Conservation (phyloP, 2,113 vertebrate genomes). For the Crotalus tigris region DNA sequence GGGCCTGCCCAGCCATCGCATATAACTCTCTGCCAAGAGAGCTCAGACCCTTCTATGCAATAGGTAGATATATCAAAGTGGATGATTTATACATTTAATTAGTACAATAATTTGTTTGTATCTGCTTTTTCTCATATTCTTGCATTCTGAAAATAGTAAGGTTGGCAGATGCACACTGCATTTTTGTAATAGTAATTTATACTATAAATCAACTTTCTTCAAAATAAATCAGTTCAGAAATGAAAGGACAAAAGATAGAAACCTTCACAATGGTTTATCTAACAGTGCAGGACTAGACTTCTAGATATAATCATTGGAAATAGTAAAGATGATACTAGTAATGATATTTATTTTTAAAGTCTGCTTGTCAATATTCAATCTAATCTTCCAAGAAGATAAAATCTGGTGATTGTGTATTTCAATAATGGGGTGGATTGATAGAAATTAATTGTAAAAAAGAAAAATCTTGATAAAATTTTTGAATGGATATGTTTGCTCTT, state of each 20-base stretch:
- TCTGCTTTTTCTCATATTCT: not conserved
- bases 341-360: not conserved
- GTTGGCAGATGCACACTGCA: too few relatives aligned
- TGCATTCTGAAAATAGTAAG: not conserved
- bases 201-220: not conserved
- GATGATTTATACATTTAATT: not conserved
- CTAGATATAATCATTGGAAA: not conserved
- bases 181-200: not conserved
- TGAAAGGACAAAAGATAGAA: not conserved
- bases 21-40: not conserved
- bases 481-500: not conserved
- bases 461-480: conserved; percentile 43
- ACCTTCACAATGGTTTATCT: not conserved
- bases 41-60: not conserved
- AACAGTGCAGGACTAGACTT: not conserved
- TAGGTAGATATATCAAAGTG: not conserved
- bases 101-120: not conserved
- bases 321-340: not conserved
- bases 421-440: not conserved
- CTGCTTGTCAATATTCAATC: conserved; percentile 15
- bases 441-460: conserved; percentile 18
- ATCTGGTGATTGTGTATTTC: conserved; percentile 18
- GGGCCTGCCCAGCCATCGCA: not conserved
- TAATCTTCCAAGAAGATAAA: conserved; percentile 28
- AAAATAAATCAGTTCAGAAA: not conserved